Evolutionary conservation across 2,797 vertebrate genomes (phyloP), one percentile per base, ranked within the genome.

Genomic region (Tragopan temminckii): DNA sequence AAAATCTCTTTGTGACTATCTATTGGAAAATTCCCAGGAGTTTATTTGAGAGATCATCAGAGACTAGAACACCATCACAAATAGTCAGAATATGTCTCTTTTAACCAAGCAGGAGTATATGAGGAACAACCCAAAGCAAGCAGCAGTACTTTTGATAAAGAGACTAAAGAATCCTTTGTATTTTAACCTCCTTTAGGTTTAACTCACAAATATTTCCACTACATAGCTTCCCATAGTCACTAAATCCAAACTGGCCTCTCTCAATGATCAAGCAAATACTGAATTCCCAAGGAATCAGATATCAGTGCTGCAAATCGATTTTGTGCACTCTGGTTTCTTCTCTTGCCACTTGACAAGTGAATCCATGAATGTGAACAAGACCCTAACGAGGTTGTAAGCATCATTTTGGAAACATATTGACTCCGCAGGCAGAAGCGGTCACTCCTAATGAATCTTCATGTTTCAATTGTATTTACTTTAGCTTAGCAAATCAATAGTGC

Each of bases 391-490:
- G 71, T 57, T 86, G 55, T 81, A 66, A 90, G 75, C 3, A 3
- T 90, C 21, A 6, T 80, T 94, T 55, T 77, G 86, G 62, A 91
- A 94, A 88, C 71, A 36, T 18, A 85, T 64, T 48, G 35, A 90
- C 85, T 90, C 61, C 75, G 66, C 83, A 66, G 71, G 71, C 61
- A 19, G 88, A 27, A 89, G 68, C 2, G 17, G 67, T 64, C 4
- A 3, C 64, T 87, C 29, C 40, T 91, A 96, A 96, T 92, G 88
- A 85, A 82, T 95, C 79, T 55, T 55, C 45, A 14, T 53, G 88
- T 80, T 92, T 40, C 88, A 66, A 1, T 40, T 91, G 80, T 79
- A 38, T 61, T 91, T 95, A 61, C 64, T 93, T 70, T 11, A 50
- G 80, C 3, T 15, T 75, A 27, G 31, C 45, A 61, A 89, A 93